Base-by-base conservation (phyloP, 2,888 invertebrate genomes). In the Chymomyza amoena region DNA sequence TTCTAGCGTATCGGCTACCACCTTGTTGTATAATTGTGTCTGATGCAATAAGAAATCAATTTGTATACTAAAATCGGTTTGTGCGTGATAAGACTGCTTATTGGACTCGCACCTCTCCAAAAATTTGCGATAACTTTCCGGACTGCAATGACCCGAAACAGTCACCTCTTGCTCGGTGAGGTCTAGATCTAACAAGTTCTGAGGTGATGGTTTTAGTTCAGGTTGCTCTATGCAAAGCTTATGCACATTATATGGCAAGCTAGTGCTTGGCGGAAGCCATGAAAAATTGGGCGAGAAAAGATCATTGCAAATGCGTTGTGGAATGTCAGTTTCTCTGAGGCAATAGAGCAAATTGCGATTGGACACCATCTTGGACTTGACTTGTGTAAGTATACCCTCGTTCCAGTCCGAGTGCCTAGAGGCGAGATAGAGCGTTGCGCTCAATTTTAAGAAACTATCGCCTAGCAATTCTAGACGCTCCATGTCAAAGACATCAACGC, bases 331-430 rank as follows among this genome's bases (percentile, higher is more conserved):
- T 0, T 87, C 80, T 3, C 80, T 84, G 36, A 92, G 97, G 28
- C 96, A 94, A 87, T 96, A 96, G 89, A 94, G 96, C 25, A 99
- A 93, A 91, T 98, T 97, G 70, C 95, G 94, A 91, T 97, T 98
- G 56, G 96, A 96, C 0, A 97, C 93, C 4, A 96, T 81, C 78
- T 92, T 92, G 0, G 93, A 93, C 81, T 97, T 95, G 1, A 96
- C 89, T 72, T 83, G 63, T 9, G 96, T 96, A 20, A 97, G 92
- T 69, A 93, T 93, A 0, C 97, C 97, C 91, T 97, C 97, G 81
- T 95, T 93, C 84, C 93, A 94, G 0, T 92, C 90, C 0, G 94
- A 93, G 89, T 94, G 96, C 5, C 92, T 92, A 72, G 94, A 93
- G 81, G 94, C 95, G 32, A 97, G 92, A 89, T 93, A 95, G 0